Conservation (phyloP, 2,797 vertebrate genomes). For the Hippocampus kuda region DNA sequence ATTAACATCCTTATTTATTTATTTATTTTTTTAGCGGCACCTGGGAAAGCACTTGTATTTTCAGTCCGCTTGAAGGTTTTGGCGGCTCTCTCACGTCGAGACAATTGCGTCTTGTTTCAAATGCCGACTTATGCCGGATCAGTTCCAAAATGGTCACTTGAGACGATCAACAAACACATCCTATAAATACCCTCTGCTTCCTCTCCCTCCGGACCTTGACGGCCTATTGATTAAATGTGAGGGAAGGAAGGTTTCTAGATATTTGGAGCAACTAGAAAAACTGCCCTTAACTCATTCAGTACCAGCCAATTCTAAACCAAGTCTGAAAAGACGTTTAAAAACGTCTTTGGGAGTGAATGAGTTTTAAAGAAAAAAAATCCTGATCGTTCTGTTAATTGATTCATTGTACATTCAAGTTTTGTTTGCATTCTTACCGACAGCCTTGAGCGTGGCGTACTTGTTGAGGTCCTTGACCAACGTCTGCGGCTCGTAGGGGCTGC, state of each 20-base stretch:
- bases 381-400: background rate
- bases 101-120: conserved; percentile 11
- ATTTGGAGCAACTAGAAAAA: conserved; percentile 11
- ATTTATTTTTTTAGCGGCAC: background rate
- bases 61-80: conserved; percentile 5
- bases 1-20: background rate
- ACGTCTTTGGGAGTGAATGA: background rate
- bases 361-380: too few species aligned
- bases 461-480: conserved; percentile 81
- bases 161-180: conserved; percentile 26
- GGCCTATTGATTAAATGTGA: conserved; percentile 34
- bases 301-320: too few species aligned
- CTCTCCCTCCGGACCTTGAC: conserved; percentile 26
- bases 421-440: conserved; percentile 78
- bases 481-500: conserved; percentile 84
- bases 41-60: conserved; percentile 8
- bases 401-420: background rate
- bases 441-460: conserved; percentile 91
- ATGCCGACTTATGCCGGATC: conserved; percentile 9
- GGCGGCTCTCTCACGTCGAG: background rate
- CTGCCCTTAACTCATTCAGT: background rate
- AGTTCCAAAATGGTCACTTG: conserved; percentile 32
- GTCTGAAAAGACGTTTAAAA: background rate
- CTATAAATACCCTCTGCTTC: conserved; percentile 39
- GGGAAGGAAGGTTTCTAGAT: conserved; percentile 11